Evolutionary conservation across 1,140 invertebrate genomes (phyloP).

Genomic region (Platorchestia sp.): DNA sequence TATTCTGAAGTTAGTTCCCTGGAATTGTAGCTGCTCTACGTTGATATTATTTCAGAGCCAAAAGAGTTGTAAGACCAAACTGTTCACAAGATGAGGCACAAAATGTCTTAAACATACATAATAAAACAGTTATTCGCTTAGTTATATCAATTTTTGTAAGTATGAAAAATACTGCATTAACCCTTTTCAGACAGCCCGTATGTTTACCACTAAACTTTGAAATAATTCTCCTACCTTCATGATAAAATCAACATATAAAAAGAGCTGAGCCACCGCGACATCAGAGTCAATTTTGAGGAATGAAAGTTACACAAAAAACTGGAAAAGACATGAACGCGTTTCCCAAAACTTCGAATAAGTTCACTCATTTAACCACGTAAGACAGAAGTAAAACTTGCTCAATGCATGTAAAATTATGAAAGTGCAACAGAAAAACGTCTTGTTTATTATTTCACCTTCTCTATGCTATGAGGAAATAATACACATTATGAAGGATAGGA

Average conservation of each 20-base stretch:
- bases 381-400: neutral
- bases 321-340: neutral
- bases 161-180: neutral
- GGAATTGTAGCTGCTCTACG: no score
- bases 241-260: neutral
- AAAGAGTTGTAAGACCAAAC: neutral
- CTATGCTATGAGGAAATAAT: neutral
- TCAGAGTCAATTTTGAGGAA: neutral
- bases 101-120: neutral
- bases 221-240: neutral
- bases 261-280: neutral
- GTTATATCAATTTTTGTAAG: neutral
- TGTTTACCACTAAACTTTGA: neutral
- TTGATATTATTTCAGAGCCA: neutral
- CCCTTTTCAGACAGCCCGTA: neutral
- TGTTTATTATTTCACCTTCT: neutral
- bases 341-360: neutral
- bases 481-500: neutral
- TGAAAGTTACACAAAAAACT: neutral
- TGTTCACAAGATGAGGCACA: neutral
- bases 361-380: neutral
- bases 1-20: no score
- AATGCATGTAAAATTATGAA: neutral
- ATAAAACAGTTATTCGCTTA: neutral
- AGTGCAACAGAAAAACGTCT: neutral